A percentile compares a stretch with the other conserved stretches of the same genome.
phyloP scores from a whole-genome alignment of 2,113 vertebrate species.

The Gallinago jamesoni region DNA sequence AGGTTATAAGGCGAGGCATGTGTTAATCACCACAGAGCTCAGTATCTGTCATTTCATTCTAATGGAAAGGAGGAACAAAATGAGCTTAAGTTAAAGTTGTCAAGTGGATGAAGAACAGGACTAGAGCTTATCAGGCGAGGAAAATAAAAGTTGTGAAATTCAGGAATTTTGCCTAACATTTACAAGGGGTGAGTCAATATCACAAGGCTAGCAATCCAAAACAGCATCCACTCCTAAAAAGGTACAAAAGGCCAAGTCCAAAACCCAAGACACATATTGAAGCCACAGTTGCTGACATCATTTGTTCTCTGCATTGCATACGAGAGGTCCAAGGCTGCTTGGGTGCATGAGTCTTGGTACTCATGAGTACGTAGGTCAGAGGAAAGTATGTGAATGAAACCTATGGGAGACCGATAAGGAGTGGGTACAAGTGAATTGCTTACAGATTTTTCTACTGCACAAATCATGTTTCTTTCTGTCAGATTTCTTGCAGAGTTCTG shows the following conservation, averaged over 20 bases:
- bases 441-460: not conserved
- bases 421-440: not conserved
- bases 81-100: not conserved
- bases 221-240: not conserved
- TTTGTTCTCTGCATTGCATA: not conserved
- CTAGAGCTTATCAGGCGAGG: not conserved
- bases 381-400: not conserved
- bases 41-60: not conserved
- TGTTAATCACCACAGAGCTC: not conserved
- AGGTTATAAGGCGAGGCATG: not conserved
- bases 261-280: not conserved
- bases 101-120: not conserved
- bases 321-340: not conserved
- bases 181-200: not conserved
- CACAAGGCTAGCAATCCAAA: not conserved
- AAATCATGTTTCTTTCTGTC: not conserved
- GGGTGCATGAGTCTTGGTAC: not conserved
- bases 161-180: not conserved
- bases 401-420: not conserved
- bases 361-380: not conserved
- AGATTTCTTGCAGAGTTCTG: not conserved
- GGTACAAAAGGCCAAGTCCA: not conserved
- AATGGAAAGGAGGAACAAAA: not conserved
- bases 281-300: not conserved
- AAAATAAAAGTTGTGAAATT: slow-evolving; percentile 19